Conservation (phyloP, 1,140 invertebrate genomes). For the Zaprionus ghesquierei region DNA sequence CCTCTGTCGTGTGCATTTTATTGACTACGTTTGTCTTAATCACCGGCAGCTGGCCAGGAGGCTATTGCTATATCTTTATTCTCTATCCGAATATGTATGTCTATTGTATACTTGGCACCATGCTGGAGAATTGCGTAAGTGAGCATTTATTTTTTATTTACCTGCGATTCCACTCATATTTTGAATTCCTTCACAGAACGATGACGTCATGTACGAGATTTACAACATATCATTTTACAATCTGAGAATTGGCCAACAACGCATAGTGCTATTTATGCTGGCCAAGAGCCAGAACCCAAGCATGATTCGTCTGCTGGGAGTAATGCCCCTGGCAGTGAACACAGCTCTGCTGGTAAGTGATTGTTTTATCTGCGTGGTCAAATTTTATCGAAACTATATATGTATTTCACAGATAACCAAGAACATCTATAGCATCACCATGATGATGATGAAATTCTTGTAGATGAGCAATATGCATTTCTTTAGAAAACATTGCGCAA, state of each 20-base stretch:
- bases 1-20: constrained; percentile 42
- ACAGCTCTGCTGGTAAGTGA: constrained; percentile 46
- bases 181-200: background rate
- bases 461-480: constrained; percentile 44
- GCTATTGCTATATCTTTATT: constrained; percentile 29
- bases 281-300: constrained; percentile 35
- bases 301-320: constrained; percentile 30
- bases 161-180: no score
- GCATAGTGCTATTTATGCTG: constrained; percentile 44
- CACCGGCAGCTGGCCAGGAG: constrained; percentile 35
- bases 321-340: constrained; percentile 48
- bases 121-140: constrained; percentile 49
- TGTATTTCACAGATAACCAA: constrained; percentile 41
- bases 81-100: constrained; percentile 42
- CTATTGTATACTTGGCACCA: constrained; percentile 52
- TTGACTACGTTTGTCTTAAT: constrained; percentile 42
- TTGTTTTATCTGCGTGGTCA: background rate
- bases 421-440: constrained; percentile 64
- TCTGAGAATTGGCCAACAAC: constrained; percentile 26
- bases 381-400: background rate
- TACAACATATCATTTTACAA: constrained; percentile 58
- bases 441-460: constrained; percentile 59
- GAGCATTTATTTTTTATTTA: background rate
- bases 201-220: constrained; percentile 36
- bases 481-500: constrained; percentile 25